Evolutionary conservation across 2,888 invertebrate genomes (phyloP).

Genomic region (Dasysyrphus albostriatus): DNA sequence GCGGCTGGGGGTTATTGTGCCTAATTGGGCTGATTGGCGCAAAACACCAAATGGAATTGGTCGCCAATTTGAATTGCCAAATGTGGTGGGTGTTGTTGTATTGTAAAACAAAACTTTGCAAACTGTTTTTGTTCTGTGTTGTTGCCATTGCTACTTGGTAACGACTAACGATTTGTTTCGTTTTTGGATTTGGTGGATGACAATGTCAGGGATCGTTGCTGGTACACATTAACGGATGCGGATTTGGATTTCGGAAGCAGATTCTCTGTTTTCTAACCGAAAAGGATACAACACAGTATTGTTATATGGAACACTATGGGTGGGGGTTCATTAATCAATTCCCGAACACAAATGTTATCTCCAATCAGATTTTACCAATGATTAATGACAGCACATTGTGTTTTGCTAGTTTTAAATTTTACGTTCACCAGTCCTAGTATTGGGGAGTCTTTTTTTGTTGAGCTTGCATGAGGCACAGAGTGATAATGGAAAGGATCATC

Average conservation of each 20-base stretch:
- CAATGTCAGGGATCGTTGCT: constrained; percentile 17
- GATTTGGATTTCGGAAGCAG: constrained; percentile 58
- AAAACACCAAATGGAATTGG: constrained; percentile 75
- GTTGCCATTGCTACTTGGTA: constrained; percentile 46
- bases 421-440: constrained; percentile 22
- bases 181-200: constrained; percentile 55
- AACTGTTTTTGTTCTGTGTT: constrained; percentile 58
- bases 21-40: constrained; percentile 76
- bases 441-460: constrained; percentile 30
- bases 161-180: constrained; percentile 72
- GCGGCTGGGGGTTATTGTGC: constrained; percentile 46
- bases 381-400: constrained; percentile 72
- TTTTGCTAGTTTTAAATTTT: constrained; percentile 69
- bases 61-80: constrained; percentile 70
- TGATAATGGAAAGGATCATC: constrained; percentile 74
- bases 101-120: constrained; percentile 67
- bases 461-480: constrained; percentile 52
- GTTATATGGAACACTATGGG: constrained; percentile 27
- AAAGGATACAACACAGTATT: constrained; percentile 24
- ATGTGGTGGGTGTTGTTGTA: constrained; percentile 28
- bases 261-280: constrained; percentile 41
- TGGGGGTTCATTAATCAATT: constrained; percentile 72
- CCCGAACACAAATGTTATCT: constrained; percentile 82
- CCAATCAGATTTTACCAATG: constrained; percentile 79
- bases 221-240: constrained; percentile 20